Evolutionary conservation across 2,797 vertebrate species (phyloP).

Genomic region (Danio kyathit): DNA sequence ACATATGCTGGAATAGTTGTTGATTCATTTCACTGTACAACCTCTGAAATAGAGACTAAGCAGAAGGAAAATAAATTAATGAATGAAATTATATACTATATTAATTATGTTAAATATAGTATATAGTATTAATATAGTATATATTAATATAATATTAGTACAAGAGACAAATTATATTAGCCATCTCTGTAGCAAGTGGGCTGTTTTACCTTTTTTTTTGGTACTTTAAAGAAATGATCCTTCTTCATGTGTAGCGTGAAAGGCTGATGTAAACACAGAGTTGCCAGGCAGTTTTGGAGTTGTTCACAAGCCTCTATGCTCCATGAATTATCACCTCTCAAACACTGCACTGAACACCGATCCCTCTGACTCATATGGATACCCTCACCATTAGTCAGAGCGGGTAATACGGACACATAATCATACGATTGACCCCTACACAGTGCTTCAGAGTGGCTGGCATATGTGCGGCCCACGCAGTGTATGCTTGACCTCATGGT

Average conservation of each 20-base stretch:
- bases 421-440: constrained; percentile 25
- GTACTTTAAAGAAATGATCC: constrained; percentile 21
- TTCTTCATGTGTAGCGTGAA: constrained; percentile 56
- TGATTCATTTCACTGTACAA: too few relatives aligned
- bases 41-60: too few relatives aligned
- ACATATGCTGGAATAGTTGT: too few relatives aligned
- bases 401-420: constrained; percentile 66
- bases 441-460: constrained; percentile 63
- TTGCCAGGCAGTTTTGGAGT: constrained; percentile 81
- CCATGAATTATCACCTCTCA: constrained; percentile 77
- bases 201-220: too few relatives aligned
- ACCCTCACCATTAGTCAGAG: constrained; percentile 83
- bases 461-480: constrained; percentile 71
- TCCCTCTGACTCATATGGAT: constrained; percentile 83
- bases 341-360: constrained; percentile 74
- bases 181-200: too few relatives aligned
- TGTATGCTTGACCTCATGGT: constrained; percentile 64
- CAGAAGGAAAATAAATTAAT: too few relatives aligned
- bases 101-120: too few relatives aligned
- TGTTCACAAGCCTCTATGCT: constrained; percentile 51
- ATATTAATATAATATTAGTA: too few relatives aligned
- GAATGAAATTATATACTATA: too few relatives aligned
- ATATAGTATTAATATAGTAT: too few relatives aligned
- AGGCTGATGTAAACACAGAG: constrained; percentile 68
- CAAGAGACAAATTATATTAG: too few relatives aligned